These are phyloP conservation scores for Amiota communis DNA, from an alignment of 2,888 invertebrate species.

Conservation along the genomic window DNA sequence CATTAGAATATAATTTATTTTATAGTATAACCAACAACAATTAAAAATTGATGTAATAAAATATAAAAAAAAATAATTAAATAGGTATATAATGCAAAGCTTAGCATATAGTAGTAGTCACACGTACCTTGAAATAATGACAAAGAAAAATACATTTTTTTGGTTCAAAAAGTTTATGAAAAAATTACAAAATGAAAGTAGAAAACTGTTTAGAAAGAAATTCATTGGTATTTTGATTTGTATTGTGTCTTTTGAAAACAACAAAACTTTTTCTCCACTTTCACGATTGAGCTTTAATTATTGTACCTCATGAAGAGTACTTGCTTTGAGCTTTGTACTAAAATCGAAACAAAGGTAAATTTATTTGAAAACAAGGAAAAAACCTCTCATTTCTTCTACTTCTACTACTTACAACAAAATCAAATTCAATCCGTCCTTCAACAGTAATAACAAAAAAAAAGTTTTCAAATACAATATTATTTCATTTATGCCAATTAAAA, in stretches of 20 bases:
- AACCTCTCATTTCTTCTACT: background rate
- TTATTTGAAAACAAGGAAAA: background rate
- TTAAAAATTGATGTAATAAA: conserved; percentile 3
- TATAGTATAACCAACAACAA: background rate
- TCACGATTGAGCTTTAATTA: no score
- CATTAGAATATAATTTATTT: background rate
- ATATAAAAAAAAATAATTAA: background rate
- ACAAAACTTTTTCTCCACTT: background rate
- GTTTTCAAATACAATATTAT: background rate
- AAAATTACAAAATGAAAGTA: background rate
- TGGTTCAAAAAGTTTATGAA: no score
- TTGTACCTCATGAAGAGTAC: no score
- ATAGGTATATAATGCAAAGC: no score
- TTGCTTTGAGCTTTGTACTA: background rate
- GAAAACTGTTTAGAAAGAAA: conserved; percentile 16
- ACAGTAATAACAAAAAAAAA: background rate
- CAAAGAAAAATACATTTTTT: conserved; percentile 2
- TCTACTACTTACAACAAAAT: background rate
- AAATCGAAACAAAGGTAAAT: conserved; percentile 7
- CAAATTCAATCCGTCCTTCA: conserved; percentile 23
- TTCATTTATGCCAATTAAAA: background rate
- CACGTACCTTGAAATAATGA: conserved; percentile 57
- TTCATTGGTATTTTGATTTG: background rate
- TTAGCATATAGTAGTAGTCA: conserved; percentile 63
- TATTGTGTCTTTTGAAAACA: background rate